Percentiles rank a stretch among this genome's conserved stretches.
Evolutionary conservation across 2,888 invertebrate genomes (phyloP).

Genomic region (Agrochola lota): DNA sequence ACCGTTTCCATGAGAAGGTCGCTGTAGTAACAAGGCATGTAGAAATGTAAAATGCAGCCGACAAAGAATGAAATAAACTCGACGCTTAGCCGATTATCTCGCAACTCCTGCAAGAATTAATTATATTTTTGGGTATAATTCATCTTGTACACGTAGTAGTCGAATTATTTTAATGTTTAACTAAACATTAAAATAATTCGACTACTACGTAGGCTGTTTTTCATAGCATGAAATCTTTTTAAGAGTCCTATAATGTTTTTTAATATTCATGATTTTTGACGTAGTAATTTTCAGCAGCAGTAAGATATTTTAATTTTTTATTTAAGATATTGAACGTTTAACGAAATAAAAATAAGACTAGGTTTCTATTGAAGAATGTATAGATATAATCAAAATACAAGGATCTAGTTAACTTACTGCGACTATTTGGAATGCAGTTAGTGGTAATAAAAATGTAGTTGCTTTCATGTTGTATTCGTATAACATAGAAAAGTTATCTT

Average conservation of each 20-base stretch:
- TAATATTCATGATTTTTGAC: too few relatives aligned
- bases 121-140: conserved; percentile 38
- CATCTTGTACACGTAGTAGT: conserved; percentile 29
- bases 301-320: too few relatives aligned
- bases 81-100: conserved; percentile 70
- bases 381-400: neutral
- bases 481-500: conserved; percentile 72
- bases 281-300: too few relatives aligned
- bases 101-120: conserved; percentile 74
- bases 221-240: conserved; percentile 9
- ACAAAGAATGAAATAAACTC: conserved; percentile 79
- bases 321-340: too few relatives aligned
- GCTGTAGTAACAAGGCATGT: conserved; percentile 82
- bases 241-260: neutral
- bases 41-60: conserved; percentile 75
- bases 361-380: neutral
- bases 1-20: conserved; percentile 83
- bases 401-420: conserved; percentile 69
- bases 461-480: conserved; percentile 83
- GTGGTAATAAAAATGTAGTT: conserved; percentile 79
- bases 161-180: conserved; percentile 30
- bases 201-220: conserved; percentile 13
- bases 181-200: too few relatives aligned
- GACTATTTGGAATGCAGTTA: conserved; percentile 78
- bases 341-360: conserved; percentile 2